Evolutionary conservation across 2,888 invertebrate species (phyloP), one percentile per base, ranked within the genome.

Genomic region (Autographa gamma): DNA sequence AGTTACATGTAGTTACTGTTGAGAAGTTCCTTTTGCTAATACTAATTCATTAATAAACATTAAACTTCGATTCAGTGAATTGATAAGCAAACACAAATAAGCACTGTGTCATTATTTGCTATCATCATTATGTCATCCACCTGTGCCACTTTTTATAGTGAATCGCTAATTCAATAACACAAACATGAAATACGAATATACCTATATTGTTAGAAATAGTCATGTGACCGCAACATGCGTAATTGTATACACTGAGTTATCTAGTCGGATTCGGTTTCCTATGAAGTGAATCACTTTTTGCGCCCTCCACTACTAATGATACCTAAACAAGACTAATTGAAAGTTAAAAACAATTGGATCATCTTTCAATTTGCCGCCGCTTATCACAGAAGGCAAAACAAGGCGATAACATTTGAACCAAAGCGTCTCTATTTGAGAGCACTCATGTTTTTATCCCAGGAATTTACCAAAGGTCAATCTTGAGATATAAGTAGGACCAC

Each of bases 401-500:
- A 70, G 58, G 56, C 16, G 73, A 81, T 82, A 81, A 79, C 71
- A 81, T 79, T 79, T 81, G 56, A 83, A 73, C 73, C 25, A 52
- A 58, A 63, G 59, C 11, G 43, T 13, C 54, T 65, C 31, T 60
- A 34, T 41, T 54, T 58, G 56, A 68, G 65, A 38, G 41, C 25
- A 38, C 41, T 63, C 54, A n/a, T 25, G 48, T 69, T 19, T 41
- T 58, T 25, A 14, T 63, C 0, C 60, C 18, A 59, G 48, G 31
- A 48, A 41, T 60, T 19, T 38, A 52, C 38, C 34, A 11, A 25
- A 25, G 18, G 13, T 56, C 38, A 38, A n/a, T 34, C 34, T 7
- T 34, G 25, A 25, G 25, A 25, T 25, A 25, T 25, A 25, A 25
- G 25, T 25, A 25, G 25, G 25, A 25, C 25, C 25, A 25, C 25